Evolutionary conservation across 2,113 vertebrate species (phyloP), one percentile per base, ranked within the genome.

Genomic region (Grammomys dolichurus): DNA sequence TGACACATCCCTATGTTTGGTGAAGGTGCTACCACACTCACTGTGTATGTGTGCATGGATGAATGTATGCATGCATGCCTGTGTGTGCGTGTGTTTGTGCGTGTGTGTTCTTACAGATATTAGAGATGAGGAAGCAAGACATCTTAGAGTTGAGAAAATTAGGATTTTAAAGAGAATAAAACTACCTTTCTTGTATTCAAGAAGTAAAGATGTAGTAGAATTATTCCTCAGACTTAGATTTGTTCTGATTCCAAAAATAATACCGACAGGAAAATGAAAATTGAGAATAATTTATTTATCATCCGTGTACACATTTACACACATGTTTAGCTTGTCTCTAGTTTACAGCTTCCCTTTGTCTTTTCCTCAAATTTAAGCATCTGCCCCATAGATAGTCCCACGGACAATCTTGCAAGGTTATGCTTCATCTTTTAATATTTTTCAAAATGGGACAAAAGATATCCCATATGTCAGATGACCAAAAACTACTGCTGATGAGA

Each of bases 381-480:
- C 69, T 93, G 19, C 40, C 48, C 76, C 20, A 16, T 31, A 82
- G 58, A 48, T 6, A 51, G 4, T 48, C 36, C 78, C 51, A 19
- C 24, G 88, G 43, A 67, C 54, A 63, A 4, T 46, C 72, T 81
- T 78, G 22, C 80, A 81, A 86, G 84, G 40, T 20, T 70, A 48
- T 16, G 51, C 8, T 86, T 82, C 31, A 78, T 46, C 17, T 72
- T 95, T 80, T 85, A 70, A 26, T 85, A 56, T 20, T 16, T 94
- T 82, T 94, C 69, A 85, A 6, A 40, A 85, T 46, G 84, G 63
- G 28, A 73, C 65, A 89, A 92, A 91, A 87, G 58, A 76, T 28
- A 81, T 17, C 46, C 22, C 75, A 77, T 43, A 67, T 87, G 28
- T 54, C 92, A 67, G 36, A 77, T 67, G 60, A 87, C 40, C n/a